Evolutionary conservation across 2,888 invertebrate genomes (phyloP), one percentile per base, ranked within the genome.

Genomic region (Monopis laevigella): DNA sequence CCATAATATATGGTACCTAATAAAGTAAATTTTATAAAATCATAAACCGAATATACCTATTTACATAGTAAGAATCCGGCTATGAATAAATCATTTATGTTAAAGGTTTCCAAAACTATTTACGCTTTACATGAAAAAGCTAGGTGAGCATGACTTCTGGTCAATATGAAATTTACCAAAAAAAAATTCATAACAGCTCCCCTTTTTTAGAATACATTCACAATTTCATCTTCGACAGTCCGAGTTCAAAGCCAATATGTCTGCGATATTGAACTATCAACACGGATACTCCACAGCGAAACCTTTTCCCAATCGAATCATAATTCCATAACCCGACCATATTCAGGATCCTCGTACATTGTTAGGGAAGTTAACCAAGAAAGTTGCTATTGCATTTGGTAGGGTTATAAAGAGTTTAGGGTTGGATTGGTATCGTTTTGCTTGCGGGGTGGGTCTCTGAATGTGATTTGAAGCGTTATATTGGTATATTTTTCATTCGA

Each of bases 401-500:
- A 21, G 24, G 24, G 24, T 21, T 21, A 21, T 21, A 21, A 21
- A 21, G 5, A 21, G 5, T 21, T 21, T 21, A 7, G 24, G 6
- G 8, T 21, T 7, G 5, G 24, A 21, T 7, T 21, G 8, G n/a
- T n/a, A 24, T 24, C 8, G 29, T 29, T n/a, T 7, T 29, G 29
- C 8, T n/a, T 30, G 30, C 11, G 7, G 16, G 17, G 17, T 14
- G 18, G 16, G 21, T 21, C 4, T 10, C 6, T 11, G 5, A 12
- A 11, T 21, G 36, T 11, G 21, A 5, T 36, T 13, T 21, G 21
- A 21, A 21, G n/a, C 34, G 36, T 21, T 21, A 36, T 36, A 36
- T 36, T 36, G 36, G 36, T 36, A 36, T 36, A 36, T 36, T 36
- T 36, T 36, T 36, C 36, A 36, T 19, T 21, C 21, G 36, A 36